Base-by-base conservation (phyloP, 1,140 invertebrate genomes). In the Heliconius congener region DNA sequence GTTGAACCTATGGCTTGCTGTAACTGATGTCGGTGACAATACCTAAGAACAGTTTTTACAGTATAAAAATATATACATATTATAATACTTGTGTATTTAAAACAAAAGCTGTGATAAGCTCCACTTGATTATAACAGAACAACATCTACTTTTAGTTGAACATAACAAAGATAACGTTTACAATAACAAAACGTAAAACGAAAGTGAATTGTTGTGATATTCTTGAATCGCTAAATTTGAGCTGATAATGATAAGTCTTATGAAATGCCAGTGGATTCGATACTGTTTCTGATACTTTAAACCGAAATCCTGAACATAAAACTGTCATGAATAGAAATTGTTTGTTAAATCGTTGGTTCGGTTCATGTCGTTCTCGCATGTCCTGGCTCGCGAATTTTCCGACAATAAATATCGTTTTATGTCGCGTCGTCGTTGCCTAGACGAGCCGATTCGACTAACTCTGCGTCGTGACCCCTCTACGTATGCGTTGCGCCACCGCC, bases 331-430 rank as follows among this genome's bases (percentile, higher is more conserved):
- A 93, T 93, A 91, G 86, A 87, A 92, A 93, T 92, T 78, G 86
- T 87, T 89, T 83, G 82, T 90, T 88, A 86, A 86, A 81, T 76
- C 74, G 78, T 88, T 88, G 85, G 91, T 91, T 87, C 90, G 86
- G 79, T 93, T 93, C 91, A 92, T 92, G 90, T 88, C 88, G 75
- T 66, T 85, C 90, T 92, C 86, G 91, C 91, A 94, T 93, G 90
- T 90, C 86, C 73, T 83, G 87, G 89, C 87, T 92, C 89, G 92
- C 91, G 85, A 94, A 94, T 86, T 91, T 91, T 85, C 88, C 84
- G 84, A 82, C 82, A 86, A 85, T 94, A 92, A 93, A 94, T 90
- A 91, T 86, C 79, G 82, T 88, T 94, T 91, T 91, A 94, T 94
- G 89, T 90, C 90, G 92, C 84, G 85, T 94, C 91, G 91, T 16